Conservation (phyloP, 1,140 invertebrate species). For the Latrodectus geometricus region DNA sequence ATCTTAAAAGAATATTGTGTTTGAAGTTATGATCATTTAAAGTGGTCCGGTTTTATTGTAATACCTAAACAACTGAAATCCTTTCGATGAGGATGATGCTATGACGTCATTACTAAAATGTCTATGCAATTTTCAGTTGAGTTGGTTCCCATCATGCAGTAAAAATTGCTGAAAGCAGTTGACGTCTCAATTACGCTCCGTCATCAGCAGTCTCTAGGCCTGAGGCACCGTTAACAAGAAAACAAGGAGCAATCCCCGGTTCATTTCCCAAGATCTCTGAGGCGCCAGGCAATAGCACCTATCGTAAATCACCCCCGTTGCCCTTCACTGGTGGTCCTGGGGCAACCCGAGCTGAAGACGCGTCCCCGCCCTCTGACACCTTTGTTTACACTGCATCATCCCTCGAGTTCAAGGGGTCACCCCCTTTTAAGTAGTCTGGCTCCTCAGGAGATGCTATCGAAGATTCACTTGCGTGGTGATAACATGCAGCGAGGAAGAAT, state of each 20-base stretch:
- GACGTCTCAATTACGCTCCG: no score
- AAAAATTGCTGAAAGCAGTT: no score
- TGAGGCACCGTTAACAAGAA: conserved; percentile 14
- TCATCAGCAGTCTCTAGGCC: no score
- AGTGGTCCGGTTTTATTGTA: no score
- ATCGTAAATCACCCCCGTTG: conserved; percentile 49
- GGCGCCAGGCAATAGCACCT: conserved; percentile 48
- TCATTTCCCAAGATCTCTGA: conserved; percentile 48
- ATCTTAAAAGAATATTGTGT: no score
- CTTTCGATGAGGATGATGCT: no score
- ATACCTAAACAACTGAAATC: no score
- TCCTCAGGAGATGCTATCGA: conserved; percentile 57
- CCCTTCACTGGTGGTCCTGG: conserved; percentile 36
- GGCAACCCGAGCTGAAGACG: not conserved
- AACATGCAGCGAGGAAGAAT: not conserved
- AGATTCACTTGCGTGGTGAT: not conserved
- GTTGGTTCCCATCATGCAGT: no score
- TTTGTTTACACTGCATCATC: conserved; percentile 35
- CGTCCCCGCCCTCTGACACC: conserved; percentile 40
- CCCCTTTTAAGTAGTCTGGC: conserved; percentile 51
- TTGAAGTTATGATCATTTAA: no score
- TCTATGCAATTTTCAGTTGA: no score
- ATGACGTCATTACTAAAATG: no score
- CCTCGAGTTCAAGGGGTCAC: conserved; percentile 9
- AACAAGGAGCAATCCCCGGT: conserved; percentile 19